Base-by-base conservation (phyloP, 2,797 vertebrate species). In the Peromyscus aztecus region DNA sequence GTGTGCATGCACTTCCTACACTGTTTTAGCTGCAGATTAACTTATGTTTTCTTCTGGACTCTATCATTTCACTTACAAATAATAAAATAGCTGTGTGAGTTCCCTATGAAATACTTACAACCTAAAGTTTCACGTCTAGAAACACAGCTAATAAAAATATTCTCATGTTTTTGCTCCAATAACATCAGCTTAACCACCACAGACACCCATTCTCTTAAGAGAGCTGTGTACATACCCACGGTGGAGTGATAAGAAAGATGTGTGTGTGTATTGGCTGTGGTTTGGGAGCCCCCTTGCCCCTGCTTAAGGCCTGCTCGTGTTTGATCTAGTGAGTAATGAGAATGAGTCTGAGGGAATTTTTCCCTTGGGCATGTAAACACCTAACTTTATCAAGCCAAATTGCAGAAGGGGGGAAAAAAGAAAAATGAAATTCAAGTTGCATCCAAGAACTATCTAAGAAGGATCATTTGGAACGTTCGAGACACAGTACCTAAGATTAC, bases 161-260 rank as follows among this genome's bases (percentile, higher is more conserved):
- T 80, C 85, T 91, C 78, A 93, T 57, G 0, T 1, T 88, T 92
- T 95, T 92, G 55, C 57, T 95, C 81, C 76, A 85, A 93, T 97
- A 97, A 97, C 95, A 97, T 97, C 97, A 96, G 84, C 93, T 98
- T 96, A 97, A 97, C 73, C 77, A 89, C n/a, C 63, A 80, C 43
- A 92, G 80, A 83, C 77, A 84, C 55, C n/a, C 85, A 55, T 37
- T 91, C 77, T 95, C 95, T 90, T 94, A 92, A 96, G 91, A 89
- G 94, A 87, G 49, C 78, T 43, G 40, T 57, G 55, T 71, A 6
- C 21, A 69, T 19, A 73, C 27, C 69, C 40, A 6, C 1, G 13
- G 89, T 88, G 63, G 49, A 90, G 94, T 40, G 95, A 97, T 97
- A 98, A 98, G 93, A 49, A 91, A 77, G 10, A 12, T 94, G 91